Conservation (phyloP, 2,113 vertebrate species). For the Corythornis cristatus region DNA sequence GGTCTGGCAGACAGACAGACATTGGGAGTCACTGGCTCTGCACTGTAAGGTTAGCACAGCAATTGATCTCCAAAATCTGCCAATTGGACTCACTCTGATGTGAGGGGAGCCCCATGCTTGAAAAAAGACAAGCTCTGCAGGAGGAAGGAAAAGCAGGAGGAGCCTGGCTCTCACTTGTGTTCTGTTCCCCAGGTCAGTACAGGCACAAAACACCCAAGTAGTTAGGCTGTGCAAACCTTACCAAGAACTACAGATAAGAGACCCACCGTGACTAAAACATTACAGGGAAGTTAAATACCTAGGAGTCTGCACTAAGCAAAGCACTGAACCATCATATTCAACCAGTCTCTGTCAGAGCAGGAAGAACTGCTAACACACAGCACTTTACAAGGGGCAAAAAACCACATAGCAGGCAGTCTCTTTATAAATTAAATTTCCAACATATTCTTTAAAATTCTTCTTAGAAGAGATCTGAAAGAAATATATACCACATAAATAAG, state of each 20-base stretch:
- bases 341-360: not conserved
- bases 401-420: not conserved
- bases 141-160: not conserved
- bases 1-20: not conserved
- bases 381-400: not conserved
- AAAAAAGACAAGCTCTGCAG: not conserved
- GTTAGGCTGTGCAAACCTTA: not conserved
- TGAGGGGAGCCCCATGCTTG: not conserved
- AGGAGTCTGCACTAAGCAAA: not conserved
- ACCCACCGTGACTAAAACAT: not conserved
- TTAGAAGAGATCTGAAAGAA: constrained; percentile 47
- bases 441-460: not conserved
- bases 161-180: not conserved
- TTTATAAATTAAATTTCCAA: not conserved
- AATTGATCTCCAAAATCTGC: not conserved
- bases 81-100: not conserved
- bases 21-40: not conserved
- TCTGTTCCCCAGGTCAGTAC: not conserved
- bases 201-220: not conserved
- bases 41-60: not conserved
- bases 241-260: not conserved
- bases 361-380: not conserved
- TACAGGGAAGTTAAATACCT: not conserved
- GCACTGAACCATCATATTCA: not conserved
- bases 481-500: constrained; percentile 43